A percentile compares a stretch with the other conserved stretches of the same genome.
phyloP scores from a whole-genome alignment of 2,797 vertebrate genomes.

The Squalus acanthias region DNA sequence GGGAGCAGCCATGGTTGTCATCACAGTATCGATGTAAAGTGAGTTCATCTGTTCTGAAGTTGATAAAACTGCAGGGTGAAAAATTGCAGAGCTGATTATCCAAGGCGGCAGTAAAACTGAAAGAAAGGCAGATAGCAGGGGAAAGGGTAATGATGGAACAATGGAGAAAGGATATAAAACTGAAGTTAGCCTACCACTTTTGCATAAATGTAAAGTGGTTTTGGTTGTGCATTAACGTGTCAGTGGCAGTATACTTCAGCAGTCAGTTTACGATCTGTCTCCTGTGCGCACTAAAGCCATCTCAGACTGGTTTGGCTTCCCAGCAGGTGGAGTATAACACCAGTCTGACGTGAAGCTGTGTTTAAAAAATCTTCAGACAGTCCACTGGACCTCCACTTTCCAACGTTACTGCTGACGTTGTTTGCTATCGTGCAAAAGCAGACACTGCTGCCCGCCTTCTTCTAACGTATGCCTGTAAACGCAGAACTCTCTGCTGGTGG shows the following conservation, averaged over 20 bases:
- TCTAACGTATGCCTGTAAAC: not conserved
- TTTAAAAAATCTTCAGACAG: not conserved
- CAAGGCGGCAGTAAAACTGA: slow-evolving; percentile 2
- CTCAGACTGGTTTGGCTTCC: not conserved
- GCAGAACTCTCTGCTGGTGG: not conserved
- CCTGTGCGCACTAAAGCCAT: not conserved
- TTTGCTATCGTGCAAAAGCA: not conserved
- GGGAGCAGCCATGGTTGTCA: not conserved
- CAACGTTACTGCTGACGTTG: not conserved
- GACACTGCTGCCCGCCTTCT: not conserved
- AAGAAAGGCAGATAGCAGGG: not conserved
- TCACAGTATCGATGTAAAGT: not conserved
- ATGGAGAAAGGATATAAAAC: not conserved
- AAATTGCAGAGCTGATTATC: slow-evolving; percentile 26
- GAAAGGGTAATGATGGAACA: slow-evolving; percentile 11
- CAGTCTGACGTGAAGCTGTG: not conserved
- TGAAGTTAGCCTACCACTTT: not conserved
- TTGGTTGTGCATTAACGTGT: not conserved
- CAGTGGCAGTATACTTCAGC: not conserved
- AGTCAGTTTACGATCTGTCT: not conserved
- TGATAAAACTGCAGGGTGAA: slow-evolving; percentile 33
- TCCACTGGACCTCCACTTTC: not conserved
- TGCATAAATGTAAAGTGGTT: slow-evolving; percentile 14
- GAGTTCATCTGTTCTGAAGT: slow-evolving; percentile 8
- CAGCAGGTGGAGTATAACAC: not conserved